These are phyloP conservation scores for Labroides dimidiatus DNA, from an alignment of 2,797 vertebrate genomes.

Conservation along the genomic window DNA sequence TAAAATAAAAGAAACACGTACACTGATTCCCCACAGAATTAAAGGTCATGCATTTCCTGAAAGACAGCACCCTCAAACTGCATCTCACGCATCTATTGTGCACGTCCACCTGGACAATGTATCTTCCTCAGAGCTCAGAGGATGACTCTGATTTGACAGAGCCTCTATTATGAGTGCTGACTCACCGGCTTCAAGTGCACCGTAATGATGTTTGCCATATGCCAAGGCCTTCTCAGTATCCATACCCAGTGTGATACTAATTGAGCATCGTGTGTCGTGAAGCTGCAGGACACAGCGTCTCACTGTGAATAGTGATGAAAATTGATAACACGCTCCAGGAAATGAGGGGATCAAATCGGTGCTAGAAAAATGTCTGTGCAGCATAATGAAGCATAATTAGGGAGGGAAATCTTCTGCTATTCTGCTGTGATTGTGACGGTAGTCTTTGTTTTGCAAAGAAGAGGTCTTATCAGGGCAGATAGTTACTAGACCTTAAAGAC, in stretches of 20 bases:
- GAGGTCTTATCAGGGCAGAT: slow-evolving; percentile 1
- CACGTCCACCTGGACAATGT: slow-evolving; percentile 20
- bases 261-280: slow-evolving; percentile 69
- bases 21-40: neutral
- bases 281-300: slow-evolving; percentile 68
- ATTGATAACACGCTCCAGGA: slow-evolving; percentile 73
- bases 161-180: slow-evolving; percentile 41
- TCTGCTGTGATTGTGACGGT: slow-evolving; percentile 22
- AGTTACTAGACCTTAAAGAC: slow-evolving; percentile 7
- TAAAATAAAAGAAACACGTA: slow-evolving; percentile 20
- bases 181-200: slow-evolving; percentile 58
- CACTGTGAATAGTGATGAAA: slow-evolving; percentile 63
- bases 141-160: slow-evolving; percentile 37
- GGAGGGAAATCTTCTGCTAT: slow-evolving; percentile 19
- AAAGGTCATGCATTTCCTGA: slow-evolving; percentile 27
- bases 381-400: slow-evolving; percentile 56
- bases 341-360: slow-evolving; percentile 58
- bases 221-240: slow-evolving; percentile 58
- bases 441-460: slow-evolving; percentile 20
- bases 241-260: slow-evolving; percentile 66
- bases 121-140: slow-evolving; percentile 26
- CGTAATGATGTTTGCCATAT: slow-evolving; percentile 71
- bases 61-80: slow-evolving; percentile 2
- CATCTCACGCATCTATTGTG: slow-evolving; percentile 3
- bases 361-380: slow-evolving; percentile 46